These are phyloP conservation scores for Lepilemur ruficaudatus DNA, from an alignment of 2,797 vertebrate species.

Conservation along the genomic window DNA sequence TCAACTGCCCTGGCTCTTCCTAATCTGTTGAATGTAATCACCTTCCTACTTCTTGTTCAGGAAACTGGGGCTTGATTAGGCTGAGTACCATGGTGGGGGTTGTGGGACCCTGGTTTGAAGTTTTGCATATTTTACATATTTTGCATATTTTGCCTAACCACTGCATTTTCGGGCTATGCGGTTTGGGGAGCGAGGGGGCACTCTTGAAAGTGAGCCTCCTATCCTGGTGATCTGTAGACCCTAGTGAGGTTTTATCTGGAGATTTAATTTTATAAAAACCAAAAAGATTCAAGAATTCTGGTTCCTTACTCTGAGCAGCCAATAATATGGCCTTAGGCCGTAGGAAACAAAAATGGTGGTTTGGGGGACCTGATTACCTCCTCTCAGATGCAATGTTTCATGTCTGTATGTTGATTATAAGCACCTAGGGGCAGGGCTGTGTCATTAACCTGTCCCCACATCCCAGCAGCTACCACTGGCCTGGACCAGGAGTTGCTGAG, in stretches of 20 bases:
- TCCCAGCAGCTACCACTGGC: not conserved
- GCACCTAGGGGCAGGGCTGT: no score
- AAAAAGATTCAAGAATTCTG: not conserved
- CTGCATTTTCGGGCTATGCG: not conserved
- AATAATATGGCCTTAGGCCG: not conserved
- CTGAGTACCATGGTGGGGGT: not conserved
- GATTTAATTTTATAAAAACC: not conserved
- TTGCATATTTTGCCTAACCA: not conserved
- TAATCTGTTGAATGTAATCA: slow-evolving; percentile 69
- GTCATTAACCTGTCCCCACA: not conserved
- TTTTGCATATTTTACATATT: not conserved
- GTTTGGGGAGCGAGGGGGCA: not conserved
- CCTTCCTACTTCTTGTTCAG: slow-evolving; percentile 50
- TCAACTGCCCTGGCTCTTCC: slow-evolving; percentile 54
- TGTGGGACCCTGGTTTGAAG: not conserved
- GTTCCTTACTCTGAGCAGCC: not conserved
- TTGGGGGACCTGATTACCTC: not conserved
- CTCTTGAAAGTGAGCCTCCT: not conserved
- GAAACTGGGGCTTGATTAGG: slow-evolving; percentile 33
- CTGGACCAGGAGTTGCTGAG: not conserved
- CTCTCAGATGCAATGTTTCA: not conserved
- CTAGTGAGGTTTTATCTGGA: not conserved
- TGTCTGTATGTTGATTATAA: not conserved
- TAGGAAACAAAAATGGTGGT: no score
- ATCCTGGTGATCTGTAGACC: not conserved